These are phyloP conservation scores for Tachypleus tridentatus DNA, from an alignment of 1,140 invertebrate genomes.

Conservation along the genomic window DNA sequence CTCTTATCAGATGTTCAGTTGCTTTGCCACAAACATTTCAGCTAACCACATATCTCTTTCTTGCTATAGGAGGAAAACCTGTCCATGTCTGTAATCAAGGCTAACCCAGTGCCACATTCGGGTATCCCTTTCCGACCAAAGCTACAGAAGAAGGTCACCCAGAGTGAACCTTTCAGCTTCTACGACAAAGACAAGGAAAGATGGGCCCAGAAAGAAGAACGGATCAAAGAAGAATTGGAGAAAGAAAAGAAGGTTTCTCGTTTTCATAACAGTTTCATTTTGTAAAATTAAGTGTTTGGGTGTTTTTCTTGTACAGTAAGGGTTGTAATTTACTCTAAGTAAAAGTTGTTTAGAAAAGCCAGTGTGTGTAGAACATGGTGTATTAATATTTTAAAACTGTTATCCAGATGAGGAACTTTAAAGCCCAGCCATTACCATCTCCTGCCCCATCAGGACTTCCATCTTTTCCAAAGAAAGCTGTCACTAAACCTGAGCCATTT, in stretches of 20 bases:
- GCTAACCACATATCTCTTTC: too few relatives aligned
- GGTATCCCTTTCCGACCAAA: neutral
- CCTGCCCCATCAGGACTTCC: conserved; percentile 2
- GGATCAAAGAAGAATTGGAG: conserved; percentile 14
- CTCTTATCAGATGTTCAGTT: too few relatives aligned
- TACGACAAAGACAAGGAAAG: conserved; percentile 13
- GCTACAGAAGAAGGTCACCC: conserved; percentile 3
- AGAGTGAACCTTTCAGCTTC: conserved; percentile 14
- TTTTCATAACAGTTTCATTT: neutral
- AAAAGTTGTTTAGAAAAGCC: neutral
- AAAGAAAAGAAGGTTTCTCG: conserved; percentile 11
- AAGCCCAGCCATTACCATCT: conserved; percentile 10
- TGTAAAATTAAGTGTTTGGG: too few relatives aligned
- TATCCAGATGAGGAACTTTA: conserved; percentile 7
- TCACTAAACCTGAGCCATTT: conserved; percentile 12
- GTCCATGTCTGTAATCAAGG: neutral
- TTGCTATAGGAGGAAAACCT: neutral
- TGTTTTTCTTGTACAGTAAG: too few relatives aligned
- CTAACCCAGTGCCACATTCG: neutral
- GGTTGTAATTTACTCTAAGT: too few relatives aligned
- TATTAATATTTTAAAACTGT: neutral
- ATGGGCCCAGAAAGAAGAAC: conserved; percentile 7
- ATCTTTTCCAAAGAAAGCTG: conserved; percentile 5
- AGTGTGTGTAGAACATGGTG: neutral
- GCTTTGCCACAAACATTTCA: too few relatives aligned